Evolutionary conservation across 1,140 invertebrate species (phyloP).

Genomic region (Trichoplusia ni): DNA sequence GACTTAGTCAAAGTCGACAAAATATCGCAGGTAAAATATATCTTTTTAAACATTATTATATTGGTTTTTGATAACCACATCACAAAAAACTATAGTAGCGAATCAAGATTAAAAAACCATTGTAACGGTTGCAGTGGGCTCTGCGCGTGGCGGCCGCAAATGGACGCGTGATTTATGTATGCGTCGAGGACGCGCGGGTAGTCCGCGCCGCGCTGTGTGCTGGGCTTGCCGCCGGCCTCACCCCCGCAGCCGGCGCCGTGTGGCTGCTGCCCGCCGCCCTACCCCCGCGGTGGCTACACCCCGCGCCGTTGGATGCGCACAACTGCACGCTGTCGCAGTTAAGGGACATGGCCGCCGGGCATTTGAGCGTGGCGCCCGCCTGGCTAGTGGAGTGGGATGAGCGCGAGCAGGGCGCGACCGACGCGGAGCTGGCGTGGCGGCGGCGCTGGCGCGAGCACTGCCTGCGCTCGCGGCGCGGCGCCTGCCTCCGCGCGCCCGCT

Average conservation of each 20-base stretch:
- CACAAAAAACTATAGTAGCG: no score
- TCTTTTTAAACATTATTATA: no score
- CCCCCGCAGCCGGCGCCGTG: slow-evolving; percentile 37
- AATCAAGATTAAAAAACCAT: no score
- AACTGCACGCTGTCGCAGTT: slow-evolving; percentile 35
- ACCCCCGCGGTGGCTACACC: slow-evolving; percentile 13
- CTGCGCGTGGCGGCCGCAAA: slow-evolving; percentile 41
- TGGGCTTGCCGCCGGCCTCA: slow-evolving; percentile 35
- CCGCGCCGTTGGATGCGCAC: slow-evolving; percentile 26
- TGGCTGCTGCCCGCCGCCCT: slow-evolving; percentile 41
- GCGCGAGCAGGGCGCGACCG: not conserved
- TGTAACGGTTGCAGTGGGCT: slow-evolving; percentile 37
- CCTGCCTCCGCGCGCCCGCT: slow-evolving; percentile 11
- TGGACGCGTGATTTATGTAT: slow-evolving; percentile 51
- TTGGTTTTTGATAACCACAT: no score
- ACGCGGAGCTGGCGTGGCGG: no score
- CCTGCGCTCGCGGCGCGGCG: slow-evolving; percentile 23
- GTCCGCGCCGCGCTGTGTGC: slow-evolving; percentile 58
- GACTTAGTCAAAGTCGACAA: slow-evolving; percentile 43
- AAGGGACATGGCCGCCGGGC: slow-evolving; percentile 8
- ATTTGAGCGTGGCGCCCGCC: slow-evolving; percentile 19
- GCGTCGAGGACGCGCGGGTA: slow-evolving; percentile 57
- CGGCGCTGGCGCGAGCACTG: not conserved
- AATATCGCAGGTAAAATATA: slow-evolving; percentile 47
- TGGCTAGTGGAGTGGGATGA: slow-evolving; percentile 23